Conservation (phyloP, 2,888 invertebrate genomes). For the Gymnoscelis rufifasciata region DNA sequence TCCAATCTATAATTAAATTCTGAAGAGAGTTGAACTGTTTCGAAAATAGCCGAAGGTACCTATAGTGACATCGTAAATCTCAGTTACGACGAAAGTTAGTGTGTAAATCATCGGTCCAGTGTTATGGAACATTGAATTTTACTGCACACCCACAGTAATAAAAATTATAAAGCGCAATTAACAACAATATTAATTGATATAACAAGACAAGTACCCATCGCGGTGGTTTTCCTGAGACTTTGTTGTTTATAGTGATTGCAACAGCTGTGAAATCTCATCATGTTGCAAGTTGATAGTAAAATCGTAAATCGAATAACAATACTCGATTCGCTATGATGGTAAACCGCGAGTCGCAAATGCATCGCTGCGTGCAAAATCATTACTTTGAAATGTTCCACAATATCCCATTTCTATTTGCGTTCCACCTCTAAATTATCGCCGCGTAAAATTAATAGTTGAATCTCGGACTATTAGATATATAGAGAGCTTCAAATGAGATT, state of each 20-base stretch:
- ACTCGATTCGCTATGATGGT: slow-evolving; percentile 39
- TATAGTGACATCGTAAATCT: slow-evolving; percentile 69
- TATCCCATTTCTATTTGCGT: slow-evolving; percentile 41
- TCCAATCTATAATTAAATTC: slow-evolving; percentile 70
- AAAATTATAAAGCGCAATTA: slow-evolving; percentile 59
- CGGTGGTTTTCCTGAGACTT: slow-evolving; percentile 9
- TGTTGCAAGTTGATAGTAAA: slow-evolving; percentile 8
- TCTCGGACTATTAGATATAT: slow-evolving; percentile 14
- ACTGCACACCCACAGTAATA: slow-evolving; percentile 58
- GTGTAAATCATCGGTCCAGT: slow-evolving; percentile 61
- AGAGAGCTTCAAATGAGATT: slow-evolving; percentile 20
- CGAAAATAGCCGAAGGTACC: slow-evolving; percentile 59
- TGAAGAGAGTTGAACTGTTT: slow-evolving; percentile 65
- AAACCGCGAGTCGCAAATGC: slow-evolving; percentile 41
- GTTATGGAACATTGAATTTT: slow-evolving; percentile 67
- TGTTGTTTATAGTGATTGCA: slow-evolving; percentile 2
- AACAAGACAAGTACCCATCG: slow-evolving; percentile 18
- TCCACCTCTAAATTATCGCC: slow-evolving; percentile 31
- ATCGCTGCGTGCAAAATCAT: slow-evolving; percentile 37
- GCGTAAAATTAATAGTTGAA: slow-evolving; percentile 31
- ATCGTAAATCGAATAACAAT: slow-evolving; percentile 29
- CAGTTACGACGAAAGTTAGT: slow-evolving; percentile 59
- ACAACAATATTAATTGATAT: slow-evolving; percentile 40
- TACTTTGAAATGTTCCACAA: slow-evolving; percentile 37
- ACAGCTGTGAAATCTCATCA: slow-evolving; percentile 7